A percentile compares a stretch with the other conserved stretches of the same genome.
phyloP scores from a whole-genome alignment of 2,797 vertebrate genomes.

The Artibeus lituratus region DNA sequence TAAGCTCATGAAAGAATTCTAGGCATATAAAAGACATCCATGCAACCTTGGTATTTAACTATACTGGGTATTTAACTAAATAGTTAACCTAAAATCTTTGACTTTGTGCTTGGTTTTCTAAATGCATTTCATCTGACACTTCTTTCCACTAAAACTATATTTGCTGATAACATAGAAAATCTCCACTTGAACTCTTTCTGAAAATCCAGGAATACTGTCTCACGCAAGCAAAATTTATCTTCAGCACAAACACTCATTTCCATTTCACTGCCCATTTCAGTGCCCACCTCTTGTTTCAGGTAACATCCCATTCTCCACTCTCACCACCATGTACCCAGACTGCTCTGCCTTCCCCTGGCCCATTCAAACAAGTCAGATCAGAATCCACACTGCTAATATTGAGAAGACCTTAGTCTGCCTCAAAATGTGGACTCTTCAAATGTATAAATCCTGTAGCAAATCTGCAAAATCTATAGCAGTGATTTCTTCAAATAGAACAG shows the following conservation, averaged over 20 bases:
- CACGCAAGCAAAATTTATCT: background rate
- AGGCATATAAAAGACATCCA: background rate
- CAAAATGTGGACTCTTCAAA: background rate
- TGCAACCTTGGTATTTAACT: background rate
- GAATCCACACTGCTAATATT: background rate
- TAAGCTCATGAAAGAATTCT: background rate
- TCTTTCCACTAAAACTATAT: slow-evolving; percentile 21
- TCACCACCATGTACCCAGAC: background rate
- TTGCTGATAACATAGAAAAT: background rate
- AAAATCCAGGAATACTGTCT: background rate
- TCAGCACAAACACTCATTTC: background rate
- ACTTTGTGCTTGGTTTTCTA: background rate
- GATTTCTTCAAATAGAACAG: background rate
- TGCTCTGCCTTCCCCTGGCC: background rate
- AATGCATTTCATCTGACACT: background rate
- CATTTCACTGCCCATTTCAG: background rate
- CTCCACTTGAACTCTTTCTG: background rate
- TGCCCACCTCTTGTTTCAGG: background rate
- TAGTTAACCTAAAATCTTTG: background rate
- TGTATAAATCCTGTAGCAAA: background rate
- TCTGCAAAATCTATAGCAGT: background rate
- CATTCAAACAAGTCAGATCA: background rate
- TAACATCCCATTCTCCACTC: background rate
- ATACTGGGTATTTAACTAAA: too few relatives aligned
- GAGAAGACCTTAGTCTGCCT: background rate